phyloP scores from a whole-genome alignment of 1,140 invertebrate species.

The Tribolium madens region DNA sequence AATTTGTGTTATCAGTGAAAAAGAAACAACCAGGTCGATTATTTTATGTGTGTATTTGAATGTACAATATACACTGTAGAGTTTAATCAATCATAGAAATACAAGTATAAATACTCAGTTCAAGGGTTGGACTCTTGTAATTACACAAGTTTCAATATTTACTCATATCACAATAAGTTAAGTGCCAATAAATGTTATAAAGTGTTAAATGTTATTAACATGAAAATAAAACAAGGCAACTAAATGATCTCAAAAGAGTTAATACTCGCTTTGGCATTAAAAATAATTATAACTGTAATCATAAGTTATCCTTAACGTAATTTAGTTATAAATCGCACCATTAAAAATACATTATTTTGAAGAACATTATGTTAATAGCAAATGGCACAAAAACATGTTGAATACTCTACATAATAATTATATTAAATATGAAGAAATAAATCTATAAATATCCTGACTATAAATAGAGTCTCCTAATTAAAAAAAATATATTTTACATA shows the following conservation, averaged over 20 bases:
- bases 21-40: background rate
- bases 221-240: background rate
- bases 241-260: constrained; percentile 1
- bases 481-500: constrained; percentile 51
- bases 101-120: constrained; percentile 51
- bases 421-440: constrained; percentile 41
- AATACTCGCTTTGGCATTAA: constrained; percentile 13
- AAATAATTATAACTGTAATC: background rate
- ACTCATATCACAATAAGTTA: constrained; percentile 50
- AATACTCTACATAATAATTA: constrained; percentile 50
- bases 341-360: constrained; percentile 9
- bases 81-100: constrained; percentile 45
- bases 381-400: constrained; percentile 57
- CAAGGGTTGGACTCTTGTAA: constrained; percentile 48
- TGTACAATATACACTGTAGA: constrained; percentile 49
- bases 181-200: constrained; percentile 41
- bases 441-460: constrained; percentile 43
- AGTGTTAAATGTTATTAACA: constrained; percentile 1
- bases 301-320: background rate
- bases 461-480: constrained; percentile 28
- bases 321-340: background rate
- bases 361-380: constrained; percentile 48
- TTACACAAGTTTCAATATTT: constrained; percentile 38
- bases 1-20: background rate
- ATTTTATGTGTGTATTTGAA: constrained; percentile 40